Base-by-base conservation (phyloP, 2,797 vertebrate species). In the Helostoma temminkii region DNA sequence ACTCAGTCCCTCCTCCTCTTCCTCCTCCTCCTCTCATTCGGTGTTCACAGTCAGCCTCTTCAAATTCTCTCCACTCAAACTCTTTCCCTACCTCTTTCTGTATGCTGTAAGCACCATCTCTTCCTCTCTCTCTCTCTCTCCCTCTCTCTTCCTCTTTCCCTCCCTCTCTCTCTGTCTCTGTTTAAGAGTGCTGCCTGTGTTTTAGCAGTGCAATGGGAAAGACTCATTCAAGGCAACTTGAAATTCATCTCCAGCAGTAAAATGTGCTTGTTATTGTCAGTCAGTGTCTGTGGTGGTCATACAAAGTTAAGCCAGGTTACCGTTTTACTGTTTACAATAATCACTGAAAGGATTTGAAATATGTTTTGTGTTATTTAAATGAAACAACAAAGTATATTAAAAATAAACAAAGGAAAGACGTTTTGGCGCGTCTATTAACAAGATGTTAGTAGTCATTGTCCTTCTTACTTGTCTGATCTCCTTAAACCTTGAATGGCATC, bases 31-130 rank as follows among this genome's bases (percentile, higher is more conserved):
- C 74, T 81, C 87, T 72, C 75, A 72, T 77, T 86, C 22, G 71
- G 60, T 55, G 71, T 74, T 90, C 81, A 88, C 87, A 87, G 81
- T 89, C 82, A 82, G 83, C 74, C 82, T 87, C 83, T 84, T 86
- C 82, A 87, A 59, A 43, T 79, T 88, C 83, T 80, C 87, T 80
- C 85, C 81, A 65, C 81, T 87, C 84, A 66, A 87, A 91, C 79
- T 90, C 88, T 86, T 90, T 86, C 85, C 89, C 83, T 86, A 76
- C 81, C 89, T 92, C 88, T 91, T 82, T 92, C 88, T 92, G 89
- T 91, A 91, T 92, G 89, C 91, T 86, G 83, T 76, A 82, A 87
- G 88, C 75, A 86, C 82, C 47, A 78, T 81, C 81, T 83, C 74
- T 84, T 74, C 72, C 83, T 83, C 87, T 81, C 78, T 83, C 74